Base-by-base conservation (phyloP, 2,113 vertebrate species). In the Colistium nudipinnis region DNA sequence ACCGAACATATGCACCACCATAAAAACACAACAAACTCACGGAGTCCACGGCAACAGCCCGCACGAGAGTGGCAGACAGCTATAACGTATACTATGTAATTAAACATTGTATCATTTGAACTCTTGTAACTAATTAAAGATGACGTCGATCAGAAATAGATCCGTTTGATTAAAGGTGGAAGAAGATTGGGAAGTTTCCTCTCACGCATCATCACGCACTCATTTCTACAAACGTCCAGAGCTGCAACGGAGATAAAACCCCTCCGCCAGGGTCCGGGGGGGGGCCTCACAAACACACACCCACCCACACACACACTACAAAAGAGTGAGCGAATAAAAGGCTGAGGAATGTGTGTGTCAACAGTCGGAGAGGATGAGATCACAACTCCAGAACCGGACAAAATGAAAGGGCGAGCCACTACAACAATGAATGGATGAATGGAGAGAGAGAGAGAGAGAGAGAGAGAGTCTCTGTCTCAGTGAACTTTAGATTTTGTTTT, bases 261-360 rank as follows among this genome's bases (percentile, higher is more conserved):
- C 60, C 25, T 73, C 62, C 55, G 70, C 2, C 48, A 19, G 68
- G 53, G 82, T 74, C 61, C 19, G 36, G n/a, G 76, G 72, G 36
- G n/a, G 76, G 72, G 78, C 72, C 80, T 59, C 31, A 63, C 55
- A 36, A 11, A 14, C 35, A 30, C 20, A 60, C 33, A 66, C 54
- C 45, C 61, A 19, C 44, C 20, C 27, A 31, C 44, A 31, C 49
- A 45, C 33, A 55, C 30, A 62, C 44, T n/a, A 71, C 45, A 77
- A 43, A 36, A 31, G 67, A 30, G 56, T 1, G 63, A 56, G 62
- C 36, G 57, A 65, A 80, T 78, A 70, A 82, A 77, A 53, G 81
- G 44, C 55, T 78, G 72, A 85, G 87, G 84, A 88, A 87, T 88
- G 87, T 80, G 84, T 88, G 87, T 80, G 84, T 83, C 82, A 31